These are phyloP conservation scores for Reticulitermes lucifugus DNA, from an alignment of 2,888 invertebrate genomes.

Conservation along the genomic window DNA sequence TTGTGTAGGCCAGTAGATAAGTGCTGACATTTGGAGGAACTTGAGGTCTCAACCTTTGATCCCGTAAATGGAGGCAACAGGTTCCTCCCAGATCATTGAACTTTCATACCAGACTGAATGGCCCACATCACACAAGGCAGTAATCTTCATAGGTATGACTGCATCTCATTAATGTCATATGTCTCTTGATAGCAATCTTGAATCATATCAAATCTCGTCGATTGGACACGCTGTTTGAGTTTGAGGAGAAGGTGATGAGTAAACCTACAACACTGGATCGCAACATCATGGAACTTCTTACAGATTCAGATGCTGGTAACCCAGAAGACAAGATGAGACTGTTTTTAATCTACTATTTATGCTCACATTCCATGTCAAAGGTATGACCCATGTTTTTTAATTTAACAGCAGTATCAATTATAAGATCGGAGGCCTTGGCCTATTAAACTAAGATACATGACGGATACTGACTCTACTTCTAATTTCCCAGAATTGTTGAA, in stretches of 20 bases:
- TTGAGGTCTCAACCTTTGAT: no score
- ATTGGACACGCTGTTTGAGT: constrained; percentile 95
- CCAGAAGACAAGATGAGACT: constrained; percentile 93
- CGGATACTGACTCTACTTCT: no score
- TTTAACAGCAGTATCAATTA: neutral
- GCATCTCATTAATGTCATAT: neutral
- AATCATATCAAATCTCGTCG: constrained; percentile 89
- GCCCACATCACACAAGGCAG: no score
- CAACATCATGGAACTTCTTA: constrained; percentile 87
- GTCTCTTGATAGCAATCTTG: constrained; percentile 71
- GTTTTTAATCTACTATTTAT: constrained; percentile 93
- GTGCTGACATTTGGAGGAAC: no score
- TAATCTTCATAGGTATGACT: no score
- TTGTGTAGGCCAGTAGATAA: no score
- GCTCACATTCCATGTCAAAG: constrained; percentile 82
- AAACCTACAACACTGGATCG: constrained; percentile 81
- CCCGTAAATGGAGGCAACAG: no score
- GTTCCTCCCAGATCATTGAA: no score
- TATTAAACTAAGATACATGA: no score
- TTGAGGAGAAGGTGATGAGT: constrained; percentile 98
- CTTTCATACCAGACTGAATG: no score
- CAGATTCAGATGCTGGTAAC: constrained; percentile 87
- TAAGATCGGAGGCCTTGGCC: no score
- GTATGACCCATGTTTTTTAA: constrained; percentile 56
- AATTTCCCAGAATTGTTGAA: no score